Evolutionary conservation across 2,113 vertebrate species (phyloP), one percentile per base, ranked within the genome.

Genomic region (Pimephales promelas): DNA sequence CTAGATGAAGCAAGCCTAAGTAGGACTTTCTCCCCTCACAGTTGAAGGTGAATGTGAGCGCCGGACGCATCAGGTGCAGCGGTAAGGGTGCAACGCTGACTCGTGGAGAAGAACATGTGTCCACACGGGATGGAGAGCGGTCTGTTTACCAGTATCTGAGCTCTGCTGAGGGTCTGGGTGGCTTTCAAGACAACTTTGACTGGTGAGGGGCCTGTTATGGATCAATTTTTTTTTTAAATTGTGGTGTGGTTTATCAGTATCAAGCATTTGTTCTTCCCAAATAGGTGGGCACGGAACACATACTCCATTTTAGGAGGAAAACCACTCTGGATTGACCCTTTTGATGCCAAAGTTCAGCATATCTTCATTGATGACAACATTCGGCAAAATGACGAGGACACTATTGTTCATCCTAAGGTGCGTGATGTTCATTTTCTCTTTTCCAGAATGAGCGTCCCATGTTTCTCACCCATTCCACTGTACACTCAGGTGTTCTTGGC

Each of bases 301-400:
- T 96, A 89, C 88, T 94, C 95, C 73, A 92, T 91, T 59, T 81
- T 1, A 0, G 97, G 97, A 45, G 97, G 97, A 52, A 98, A 98
- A 83, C 97, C 96, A 0, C 8, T 98, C 40, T 96, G 95, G 97
- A 89, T 98, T 0, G 95, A 97, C 78, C 96, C 96, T 22, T 94
- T 95, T 0, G 97, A 98, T 88, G 84, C 89, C 1, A 8, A 84
- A 0, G 83, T 95, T 70, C 97, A 97, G 52, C 97, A 98, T 91
- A 96, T 98, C 88, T 97, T 96, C 84, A 94, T 97, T 0, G 97
- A 98, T 0, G 97, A 98, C 90, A 97, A 98, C 86, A 97, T 98
- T 71, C 93, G 95, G 0, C 92, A 94, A 86, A 92, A 94, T 0
- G 95, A 97, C 14, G 75, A 92, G 0, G 94, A 97, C 43, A 95